phyloP scores from a whole-genome alignment of 2,797 vertebrate species.

The Arvicola amphibius region DNA sequence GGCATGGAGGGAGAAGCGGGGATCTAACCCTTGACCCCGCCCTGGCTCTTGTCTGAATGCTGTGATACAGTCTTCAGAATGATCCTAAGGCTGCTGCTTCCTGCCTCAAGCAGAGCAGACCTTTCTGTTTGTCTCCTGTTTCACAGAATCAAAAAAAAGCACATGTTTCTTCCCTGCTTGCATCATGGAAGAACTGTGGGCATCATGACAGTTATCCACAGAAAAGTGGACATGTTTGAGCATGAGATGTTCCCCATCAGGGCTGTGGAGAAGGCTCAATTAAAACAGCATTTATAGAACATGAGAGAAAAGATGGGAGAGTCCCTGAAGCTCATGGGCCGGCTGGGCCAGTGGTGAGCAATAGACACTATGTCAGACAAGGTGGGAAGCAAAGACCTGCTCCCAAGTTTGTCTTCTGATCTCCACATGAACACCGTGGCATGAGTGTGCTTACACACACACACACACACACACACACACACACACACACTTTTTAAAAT shows the following conservation, averaged over 20 bases:
- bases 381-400: background rate
- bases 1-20: background rate
- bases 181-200: background rate
- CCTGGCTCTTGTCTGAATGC: background rate
- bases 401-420: background rate
- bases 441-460: background rate
- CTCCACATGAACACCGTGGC: background rate
- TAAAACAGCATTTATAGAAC: background rate
- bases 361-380: background rate
- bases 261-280: background rate
- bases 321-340: accelerated
- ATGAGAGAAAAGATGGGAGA: background rate
- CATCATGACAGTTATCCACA: background rate
- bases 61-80: background rate
- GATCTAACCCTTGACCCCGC: background rate
- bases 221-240: background rate
- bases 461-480: background rate
- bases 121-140: background rate
- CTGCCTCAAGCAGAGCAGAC: background rate
- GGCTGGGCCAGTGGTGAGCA: background rate
- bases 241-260: background rate
- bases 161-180: background rate
- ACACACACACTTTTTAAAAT: background rate
- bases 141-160: background rate
- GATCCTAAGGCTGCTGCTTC: background rate